Base-by-base conservation (phyloP, 2,888 invertebrate species). In the Epirrhoe alternata region DNA sequence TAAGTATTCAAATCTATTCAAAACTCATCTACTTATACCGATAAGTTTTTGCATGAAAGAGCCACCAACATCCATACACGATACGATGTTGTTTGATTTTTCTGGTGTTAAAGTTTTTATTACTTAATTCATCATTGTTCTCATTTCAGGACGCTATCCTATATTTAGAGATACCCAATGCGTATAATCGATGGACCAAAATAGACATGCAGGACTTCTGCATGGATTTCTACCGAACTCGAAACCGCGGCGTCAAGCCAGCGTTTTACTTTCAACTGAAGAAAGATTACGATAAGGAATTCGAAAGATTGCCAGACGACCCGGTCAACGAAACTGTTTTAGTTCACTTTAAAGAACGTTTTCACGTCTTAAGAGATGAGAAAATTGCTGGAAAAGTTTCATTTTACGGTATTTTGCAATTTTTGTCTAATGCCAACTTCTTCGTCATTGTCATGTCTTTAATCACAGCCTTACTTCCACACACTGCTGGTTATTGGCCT, bases 111-210 rank as follows among this genome's bases (percentile, higher is more conserved):
- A 38, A 38, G 24, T 24, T 24, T 24, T n/a, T n/a, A n/a, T n/a
- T n/a, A n/a, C n/a, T n/a, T n/a, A n/a, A n/a, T n/a, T n/a, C n/a
- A 7, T 7, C 8, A 38, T 51, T 55, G 8, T 63, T 50, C 12
- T 51, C 8, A 14, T 49, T 78, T 31, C 72, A 83, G 83, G 71
- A 57, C 54, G 75, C 77, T 6, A 51, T 64, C 0, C 49, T 81
- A 0, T 62, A 66, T 49, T 49, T 81, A 12, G 81, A 83, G 60
- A 47, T 68, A 5, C 80, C 80, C 4, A 82, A 83, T 51, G 71
- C 76, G 0, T 83, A 76, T 49, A 14, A 72, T 0, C 71, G 78
- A 45, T 83, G 78, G 79, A 75, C 58, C 6, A 61, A 61, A 6
- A n/a, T 76, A 53, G 33, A 53, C 0, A 57, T 68, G 53, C 16